phyloP scores from a whole-genome alignment of 2,888 invertebrate genomes.

The Drosophila affinis region DNA sequence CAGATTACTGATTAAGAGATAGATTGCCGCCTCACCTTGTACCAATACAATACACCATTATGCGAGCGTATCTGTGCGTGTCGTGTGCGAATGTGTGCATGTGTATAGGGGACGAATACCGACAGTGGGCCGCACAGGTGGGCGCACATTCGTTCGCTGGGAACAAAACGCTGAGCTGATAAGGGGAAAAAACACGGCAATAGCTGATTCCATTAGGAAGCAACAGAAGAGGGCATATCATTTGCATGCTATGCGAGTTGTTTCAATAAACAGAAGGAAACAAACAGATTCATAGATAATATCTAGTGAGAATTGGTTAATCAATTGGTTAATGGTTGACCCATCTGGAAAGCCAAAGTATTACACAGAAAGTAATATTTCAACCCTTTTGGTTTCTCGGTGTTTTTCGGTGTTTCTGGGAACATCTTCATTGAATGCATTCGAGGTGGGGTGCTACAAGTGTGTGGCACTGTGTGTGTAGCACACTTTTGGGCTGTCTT shows the following conservation, averaged over 20 bases:
- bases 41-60: not conserved
- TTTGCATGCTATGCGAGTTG: not conserved
- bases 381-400: not conserved
- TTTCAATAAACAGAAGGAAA: not conserved
- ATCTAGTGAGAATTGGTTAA: not conserved
- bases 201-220: not conserved
- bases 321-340: too few species aligned
- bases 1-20: conserved; percentile 1
- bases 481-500: conserved; percentile 32
- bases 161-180: conserved; percentile 28
- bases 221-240: not conserved
- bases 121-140: conserved; percentile 22
- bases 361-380: not conserved
- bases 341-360: not conserved
- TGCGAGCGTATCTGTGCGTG: not conserved
- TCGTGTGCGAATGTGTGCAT: not conserved
- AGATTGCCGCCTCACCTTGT: not conserved
- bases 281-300: not conserved
- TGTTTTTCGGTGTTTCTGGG: not conserved
- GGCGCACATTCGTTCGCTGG: not conserved
- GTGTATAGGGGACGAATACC: not conserved
- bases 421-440: not conserved
- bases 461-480: conserved; percentile 2
- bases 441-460: not conserved
- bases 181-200: conserved; percentile 20